Conservation (phyloP, 2,888 invertebrate genomes). For the Drosophila macrospina region DNA sequence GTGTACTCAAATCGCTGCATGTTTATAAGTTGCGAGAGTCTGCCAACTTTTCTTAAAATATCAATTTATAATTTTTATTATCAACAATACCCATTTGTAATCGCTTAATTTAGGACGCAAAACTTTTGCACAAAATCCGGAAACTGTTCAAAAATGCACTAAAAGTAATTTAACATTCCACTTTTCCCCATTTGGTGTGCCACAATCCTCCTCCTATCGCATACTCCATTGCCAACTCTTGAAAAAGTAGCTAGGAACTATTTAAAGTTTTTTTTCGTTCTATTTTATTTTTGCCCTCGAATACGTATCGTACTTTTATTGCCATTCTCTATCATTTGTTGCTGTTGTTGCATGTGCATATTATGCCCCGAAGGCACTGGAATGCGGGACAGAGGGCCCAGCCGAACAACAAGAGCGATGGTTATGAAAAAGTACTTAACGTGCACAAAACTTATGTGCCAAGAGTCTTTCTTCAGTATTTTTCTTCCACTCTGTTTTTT, state of each 20-base stretch:
- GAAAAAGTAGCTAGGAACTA: constrained; percentile 71
- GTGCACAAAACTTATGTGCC: constrained; percentile 82
- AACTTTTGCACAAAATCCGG: constrained; percentile 60
- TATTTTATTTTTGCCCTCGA: constrained; percentile 37
- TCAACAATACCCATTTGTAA: constrained; percentile 71
- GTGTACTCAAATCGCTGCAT: neutral
- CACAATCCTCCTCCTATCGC: constrained; percentile 7
- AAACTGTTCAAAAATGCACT: constrained; percentile 36
- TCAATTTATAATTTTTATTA: constrained; percentile 68
- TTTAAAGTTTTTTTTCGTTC: constrained; percentile 64
- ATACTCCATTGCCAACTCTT: constrained; percentile 61
- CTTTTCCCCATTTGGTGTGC: constrained; percentile 19
- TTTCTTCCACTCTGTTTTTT: constrained; percentile 24
- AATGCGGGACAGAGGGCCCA: constrained; percentile 34
- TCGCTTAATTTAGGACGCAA: constrained; percentile 73
- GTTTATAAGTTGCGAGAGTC: constrained; percentile 24
- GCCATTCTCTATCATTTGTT: constrained; percentile 77
- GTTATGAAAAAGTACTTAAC: constrained; percentile 79
- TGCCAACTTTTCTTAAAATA: constrained; percentile 27
- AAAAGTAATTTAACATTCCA: constrained; percentile 75
- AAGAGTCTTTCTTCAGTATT: constrained; percentile 56
- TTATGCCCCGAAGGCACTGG: constrained; percentile 78
- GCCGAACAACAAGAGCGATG: constrained; percentile 49
- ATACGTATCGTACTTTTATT: constrained; percentile 79
- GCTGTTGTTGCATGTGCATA: constrained; percentile 71